Evolutionary conservation across 2,113 vertebrate genomes (phyloP).

Genomic region (Nibea albiflora): DNA sequence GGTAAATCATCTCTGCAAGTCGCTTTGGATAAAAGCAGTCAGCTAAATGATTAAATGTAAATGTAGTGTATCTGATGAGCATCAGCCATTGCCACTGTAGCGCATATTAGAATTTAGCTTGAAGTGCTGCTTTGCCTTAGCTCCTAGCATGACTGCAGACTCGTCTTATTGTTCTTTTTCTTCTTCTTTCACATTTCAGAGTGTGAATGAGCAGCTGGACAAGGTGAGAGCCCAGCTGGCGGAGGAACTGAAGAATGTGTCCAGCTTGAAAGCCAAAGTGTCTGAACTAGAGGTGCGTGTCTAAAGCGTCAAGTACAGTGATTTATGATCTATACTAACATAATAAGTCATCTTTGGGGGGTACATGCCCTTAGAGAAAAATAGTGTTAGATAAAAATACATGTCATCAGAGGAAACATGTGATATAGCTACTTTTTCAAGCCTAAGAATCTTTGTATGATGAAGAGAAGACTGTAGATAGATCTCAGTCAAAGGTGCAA

Average conservation of each 20-base stretch:
- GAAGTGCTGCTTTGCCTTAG: no score
- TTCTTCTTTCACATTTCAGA: slow-evolving; percentile 75
- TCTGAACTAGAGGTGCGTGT: slow-evolving; percentile 87
- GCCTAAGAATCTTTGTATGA: neutral
- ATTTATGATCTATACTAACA: neutral
- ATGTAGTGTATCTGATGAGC: neutral
- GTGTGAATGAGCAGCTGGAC: slow-evolving; percentile 84
- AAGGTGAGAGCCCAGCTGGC: slow-evolving; percentile 82
- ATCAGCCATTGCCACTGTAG: no score
- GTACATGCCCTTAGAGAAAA: neutral
- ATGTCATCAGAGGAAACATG: neutral
- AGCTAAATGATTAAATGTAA: no score
- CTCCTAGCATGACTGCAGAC: neutral
- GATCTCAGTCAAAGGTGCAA: neutral
- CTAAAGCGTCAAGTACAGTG: neutral
- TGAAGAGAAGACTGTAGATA: slow-evolving; percentile 1
- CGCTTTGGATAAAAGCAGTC: no score
- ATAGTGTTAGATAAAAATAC: neutral
- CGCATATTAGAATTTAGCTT: neutral
- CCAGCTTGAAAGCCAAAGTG: slow-evolving; percentile 79
- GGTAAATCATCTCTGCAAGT: no score
- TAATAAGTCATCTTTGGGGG: neutral
- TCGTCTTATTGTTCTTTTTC: neutral
- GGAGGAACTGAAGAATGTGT: slow-evolving; percentile 77
- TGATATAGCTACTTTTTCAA: neutral